Evolutionary conservation across 2,888 invertebrate species (phyloP).

Genomic region (Entomobrya proxima): DNA sequence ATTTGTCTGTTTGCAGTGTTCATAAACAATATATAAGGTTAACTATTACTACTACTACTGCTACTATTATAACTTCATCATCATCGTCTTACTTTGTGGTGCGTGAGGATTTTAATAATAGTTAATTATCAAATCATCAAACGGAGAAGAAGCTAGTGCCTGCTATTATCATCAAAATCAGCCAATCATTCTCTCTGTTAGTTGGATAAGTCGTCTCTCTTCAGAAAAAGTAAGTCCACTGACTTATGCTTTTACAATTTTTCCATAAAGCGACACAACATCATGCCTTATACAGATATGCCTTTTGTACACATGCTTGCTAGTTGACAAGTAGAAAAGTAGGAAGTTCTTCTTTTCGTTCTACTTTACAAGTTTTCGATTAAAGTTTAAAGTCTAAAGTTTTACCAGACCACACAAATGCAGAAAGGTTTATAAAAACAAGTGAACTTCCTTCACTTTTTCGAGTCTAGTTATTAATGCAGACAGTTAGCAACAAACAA

Average conservation of each 20-base stretch:
- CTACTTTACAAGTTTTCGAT: not conserved
- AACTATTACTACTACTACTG: slow-evolving; percentile 13
- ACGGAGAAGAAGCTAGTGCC: slow-evolving; percentile 58
- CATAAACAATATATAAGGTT: slow-evolving; percentile 56
- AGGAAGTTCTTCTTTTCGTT: slow-evolving; percentile 3
- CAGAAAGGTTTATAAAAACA: not conserved
- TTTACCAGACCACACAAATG: not conserved
- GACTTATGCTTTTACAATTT: too few relatives aligned
- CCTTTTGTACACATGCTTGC: too few relatives aligned
- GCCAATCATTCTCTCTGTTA: slow-evolving; percentile 47
- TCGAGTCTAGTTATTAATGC: not conserved
- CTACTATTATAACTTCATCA: slow-evolving; percentile 35
- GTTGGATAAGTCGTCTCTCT: slow-evolving; percentile 28
- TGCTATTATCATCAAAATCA: slow-evolving; percentile 55
- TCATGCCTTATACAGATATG: too few relatives aligned
- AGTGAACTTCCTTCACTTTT: not conserved
- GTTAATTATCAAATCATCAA: slow-evolving; percentile 43
- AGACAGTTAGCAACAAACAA: not conserved
- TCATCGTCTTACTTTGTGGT: slow-evolving; percentile 31
- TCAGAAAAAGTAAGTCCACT: slow-evolving; percentile 9
- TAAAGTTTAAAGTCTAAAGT: slow-evolving; percentile 19
- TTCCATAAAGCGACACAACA: too few relatives aligned
- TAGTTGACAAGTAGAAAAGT: not conserved
- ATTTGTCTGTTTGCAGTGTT: slow-evolving; percentile 50
- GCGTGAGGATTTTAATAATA: slow-evolving; percentile 44